Conservation (phyloP, 2,888 invertebrate genomes). For the Epinotia ramella region DNA sequence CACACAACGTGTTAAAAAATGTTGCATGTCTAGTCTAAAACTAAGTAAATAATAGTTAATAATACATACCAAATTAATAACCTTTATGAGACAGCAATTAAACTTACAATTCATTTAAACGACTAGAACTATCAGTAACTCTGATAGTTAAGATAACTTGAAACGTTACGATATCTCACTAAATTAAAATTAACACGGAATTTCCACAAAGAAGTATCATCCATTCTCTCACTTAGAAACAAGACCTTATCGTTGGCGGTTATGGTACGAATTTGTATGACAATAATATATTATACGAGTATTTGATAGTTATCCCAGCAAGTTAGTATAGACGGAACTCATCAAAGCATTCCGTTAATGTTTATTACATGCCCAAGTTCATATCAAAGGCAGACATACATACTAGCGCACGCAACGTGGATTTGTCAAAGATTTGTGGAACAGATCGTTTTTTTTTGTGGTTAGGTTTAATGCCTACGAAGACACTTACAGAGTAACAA, state of each 20-base stretch:
- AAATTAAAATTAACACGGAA: neutral
- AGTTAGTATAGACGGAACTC: slow-evolving; percentile 17
- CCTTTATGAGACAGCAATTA: neutral
- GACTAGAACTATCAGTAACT: neutral
- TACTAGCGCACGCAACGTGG: slow-evolving; percentile 16
- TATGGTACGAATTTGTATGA: neutral
- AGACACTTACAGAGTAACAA: too few species aligned
- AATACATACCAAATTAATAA: too few species aligned
- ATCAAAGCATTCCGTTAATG: slow-evolving; percentile 35
- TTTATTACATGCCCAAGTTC: slow-evolving; percentile 32
- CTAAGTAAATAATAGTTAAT: too few species aligned
- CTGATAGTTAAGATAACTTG: neutral
- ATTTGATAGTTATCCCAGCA: neutral
- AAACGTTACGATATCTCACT: slow-evolving; percentile 3
- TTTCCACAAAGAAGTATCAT: neutral
- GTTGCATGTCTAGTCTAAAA: too few species aligned
- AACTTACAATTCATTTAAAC: neutral
- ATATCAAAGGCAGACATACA: slow-evolving; percentile 30
- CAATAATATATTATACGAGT: neutral
- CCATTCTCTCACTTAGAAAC: neutral
- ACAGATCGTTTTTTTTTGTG: neutral
- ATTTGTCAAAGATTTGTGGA: slow-evolving; percentile 4
- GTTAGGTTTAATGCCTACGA: neutral
- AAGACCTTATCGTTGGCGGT: neutral
- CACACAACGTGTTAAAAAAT: too few species aligned